Evolutionary conservation across 2,888 invertebrate genomes (phyloP).

Genomic region (Octodonta nipae): DNA sequence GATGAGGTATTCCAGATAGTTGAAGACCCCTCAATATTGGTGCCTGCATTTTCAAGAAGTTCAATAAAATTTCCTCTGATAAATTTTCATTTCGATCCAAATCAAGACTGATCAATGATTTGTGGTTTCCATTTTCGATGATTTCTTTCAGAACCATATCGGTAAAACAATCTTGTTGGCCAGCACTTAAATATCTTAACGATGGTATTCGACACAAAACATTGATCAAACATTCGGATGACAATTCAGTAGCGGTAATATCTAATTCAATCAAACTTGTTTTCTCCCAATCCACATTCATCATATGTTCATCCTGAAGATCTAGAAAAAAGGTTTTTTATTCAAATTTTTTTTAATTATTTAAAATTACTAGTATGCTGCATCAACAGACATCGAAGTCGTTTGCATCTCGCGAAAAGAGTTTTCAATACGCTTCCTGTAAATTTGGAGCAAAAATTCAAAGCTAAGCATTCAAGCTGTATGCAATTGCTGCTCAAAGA

Average conservation of each 20-base stretch:
- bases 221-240: conserved; percentile 83
- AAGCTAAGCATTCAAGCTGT: conserved; percentile 88
- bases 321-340: too few species aligned
- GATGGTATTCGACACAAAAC: conserved; percentile 78
- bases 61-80: conserved; percentile 80
- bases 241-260: conserved; percentile 91
- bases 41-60: conserved; percentile 83
- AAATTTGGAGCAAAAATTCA: conserved; percentile 94
- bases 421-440: conserved; percentile 91
- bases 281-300: conserved; percentile 97
- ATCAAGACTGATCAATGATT: conserved; percentile 61
- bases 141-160: conserved; percentile 87
- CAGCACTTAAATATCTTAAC: conserved; percentile 81
- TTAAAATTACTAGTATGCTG: conserved; percentile 95
- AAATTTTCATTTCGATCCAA: conserved; percentile 91
- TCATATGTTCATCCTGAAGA: conserved; percentile 80
- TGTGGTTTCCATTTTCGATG: conserved; percentile 75
- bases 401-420: conserved; percentile 81
- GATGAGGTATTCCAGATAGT: conserved; percentile 91
- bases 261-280: conserved; percentile 81
- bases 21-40: conserved; percentile 76
- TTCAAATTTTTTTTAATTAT: too few species aligned
- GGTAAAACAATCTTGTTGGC: conserved; percentile 94
- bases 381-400: conserved; percentile 84
- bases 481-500: conserved; percentile 94